These are phyloP conservation scores for Gavialis gangeticus DNA, from an alignment of 2,113 vertebrate species.

Conservation along the genomic window DNA sequence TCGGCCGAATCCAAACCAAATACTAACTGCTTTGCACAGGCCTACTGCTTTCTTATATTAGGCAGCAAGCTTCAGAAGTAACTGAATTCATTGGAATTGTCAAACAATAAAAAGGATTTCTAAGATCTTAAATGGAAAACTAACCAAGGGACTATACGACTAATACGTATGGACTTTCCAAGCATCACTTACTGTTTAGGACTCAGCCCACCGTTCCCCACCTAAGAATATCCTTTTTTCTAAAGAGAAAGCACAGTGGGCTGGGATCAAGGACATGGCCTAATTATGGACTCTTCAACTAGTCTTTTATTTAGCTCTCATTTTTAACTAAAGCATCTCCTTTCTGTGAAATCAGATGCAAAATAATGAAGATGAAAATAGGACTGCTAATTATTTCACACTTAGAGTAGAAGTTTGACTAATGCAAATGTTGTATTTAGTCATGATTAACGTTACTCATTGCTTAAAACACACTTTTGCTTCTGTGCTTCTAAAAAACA, in stretches of 20 bases:
- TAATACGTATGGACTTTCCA: neutral
- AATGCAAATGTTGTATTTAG: neutral
- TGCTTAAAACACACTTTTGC: too few relatives aligned
- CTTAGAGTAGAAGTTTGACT: neutral
- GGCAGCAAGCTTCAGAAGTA: neutral
- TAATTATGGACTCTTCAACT: too few relatives aligned
- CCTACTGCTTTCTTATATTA: neutral
- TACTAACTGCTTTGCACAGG: too few relatives aligned
- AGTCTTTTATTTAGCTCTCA: neutral
- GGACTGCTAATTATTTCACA: too few relatives aligned
- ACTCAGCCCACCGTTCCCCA: neutral
- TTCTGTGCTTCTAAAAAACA: too few relatives aligned
- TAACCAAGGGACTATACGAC: neutral
- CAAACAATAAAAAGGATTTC: neutral
- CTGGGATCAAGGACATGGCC: neutral
- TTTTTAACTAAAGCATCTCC: neutral
- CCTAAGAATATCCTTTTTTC: neutral
- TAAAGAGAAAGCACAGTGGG: rapidly evolving
- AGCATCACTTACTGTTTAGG: neutral
- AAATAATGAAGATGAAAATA: too few relatives aligned
- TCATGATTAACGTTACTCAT: neutral
- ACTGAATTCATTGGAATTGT: neutral
- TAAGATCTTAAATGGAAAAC: neutral
- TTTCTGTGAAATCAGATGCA: neutral
- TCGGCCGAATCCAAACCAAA: too few relatives aligned